Evolutionary conservation across 2,113 vertebrate species (phyloP), one percentile per base, ranked within the genome.

Genomic region (Dolichotis patagonum): DNA sequence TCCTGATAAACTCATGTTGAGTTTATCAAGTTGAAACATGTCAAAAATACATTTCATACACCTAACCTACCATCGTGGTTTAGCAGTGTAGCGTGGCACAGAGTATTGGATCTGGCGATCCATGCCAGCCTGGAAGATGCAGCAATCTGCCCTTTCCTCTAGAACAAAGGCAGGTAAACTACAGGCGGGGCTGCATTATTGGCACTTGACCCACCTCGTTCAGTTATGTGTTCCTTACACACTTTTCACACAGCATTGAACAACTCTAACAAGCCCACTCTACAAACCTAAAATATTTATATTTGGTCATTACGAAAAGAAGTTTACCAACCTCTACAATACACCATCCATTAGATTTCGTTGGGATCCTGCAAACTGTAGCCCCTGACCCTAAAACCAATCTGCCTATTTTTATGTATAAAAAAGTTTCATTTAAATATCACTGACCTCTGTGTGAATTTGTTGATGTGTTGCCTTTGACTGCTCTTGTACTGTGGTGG

Each of bases 111-210:
- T 54, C 67, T 46, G 24, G 73, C 6, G 0, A 14, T 46, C 26
- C 2, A 0, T 8, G 13, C 16, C 43, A 1, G 8, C 2, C 17
- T 11, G 60, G 13, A n/a, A 38, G 32, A 8, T 65, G 14, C n/a
- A 10, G 13, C 13, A 28, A 56, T 32, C 43, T 65, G 58, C 8
- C 20, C 43, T 52, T 77, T 82, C 32, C 16, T 91, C 38, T 85
- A 56, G 81, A 63, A 14, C 32, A 10, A 4, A 13, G 11, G 13
- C 56, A 54, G 65, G 41, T 49, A 88, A 88, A 35, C 49, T 43
- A 8, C 3, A 22, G n/a, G 5, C 35, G 28, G 82, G 26, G 38
- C 96, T 80, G 88, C 81, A 1, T 82, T 83, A 32, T 54, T 49
- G 35, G 54, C 26, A 92, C 22, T 24, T 4, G 14, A 4, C 73